A percentile compares a stretch with the other conserved stretches of the same genome.
phyloP scores from a whole-genome alignment of 2,113 vertebrate genomes.

The Alosa alosa region DNA sequence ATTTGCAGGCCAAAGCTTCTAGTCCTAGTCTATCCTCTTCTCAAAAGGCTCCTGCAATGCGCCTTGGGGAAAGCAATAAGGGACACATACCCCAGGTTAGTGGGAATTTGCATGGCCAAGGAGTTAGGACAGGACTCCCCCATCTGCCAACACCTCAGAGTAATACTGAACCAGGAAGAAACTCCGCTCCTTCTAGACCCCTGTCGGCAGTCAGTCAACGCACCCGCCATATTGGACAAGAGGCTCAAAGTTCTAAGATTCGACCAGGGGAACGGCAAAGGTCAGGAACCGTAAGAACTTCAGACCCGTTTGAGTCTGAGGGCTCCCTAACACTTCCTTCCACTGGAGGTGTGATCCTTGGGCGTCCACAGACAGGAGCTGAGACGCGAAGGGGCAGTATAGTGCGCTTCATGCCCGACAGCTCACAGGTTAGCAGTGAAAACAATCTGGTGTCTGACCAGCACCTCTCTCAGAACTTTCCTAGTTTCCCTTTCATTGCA shows the following conservation, averaged over 20 bases:
- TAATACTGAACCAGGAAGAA: conserved; percentile 81
- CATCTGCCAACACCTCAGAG: conserved; percentile 84
- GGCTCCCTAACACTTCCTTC: conserved; percentile 83
- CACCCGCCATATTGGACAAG: conserved; percentile 83
- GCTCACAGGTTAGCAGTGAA: conserved; percentile 83
- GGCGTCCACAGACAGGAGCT: conserved; percentile 80
- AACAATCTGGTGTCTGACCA: conserved; percentile 86
- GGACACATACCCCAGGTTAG: conserved; percentile 86
- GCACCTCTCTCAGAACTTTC: conserved; percentile 91
- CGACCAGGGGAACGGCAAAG: conserved; percentile 85
- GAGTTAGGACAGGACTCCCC: conserved; percentile 78
- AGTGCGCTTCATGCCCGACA: conserved; percentile 91
- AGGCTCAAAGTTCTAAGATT: conserved; percentile 79
- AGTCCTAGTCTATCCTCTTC: conserved; percentile 85
- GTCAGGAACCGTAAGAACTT: conserved; percentile 81
- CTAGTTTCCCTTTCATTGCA: conserved; percentile 88
- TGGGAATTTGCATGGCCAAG: conserved; percentile 84
- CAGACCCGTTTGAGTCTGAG: conserved; percentile 87
- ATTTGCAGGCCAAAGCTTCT: conserved; percentile 88
- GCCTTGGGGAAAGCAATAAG: conserved; percentile 85
- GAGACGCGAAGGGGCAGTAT: conserved; percentile 87
- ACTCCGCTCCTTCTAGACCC: conserved; percentile 73
- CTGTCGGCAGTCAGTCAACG: conserved; percentile 82
- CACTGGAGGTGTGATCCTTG: conserved; percentile 82
- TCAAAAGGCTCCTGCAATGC: conserved; percentile 86